Conservation (phyloP, 2,888 invertebrate species). For the Macaria liturata region DNA sequence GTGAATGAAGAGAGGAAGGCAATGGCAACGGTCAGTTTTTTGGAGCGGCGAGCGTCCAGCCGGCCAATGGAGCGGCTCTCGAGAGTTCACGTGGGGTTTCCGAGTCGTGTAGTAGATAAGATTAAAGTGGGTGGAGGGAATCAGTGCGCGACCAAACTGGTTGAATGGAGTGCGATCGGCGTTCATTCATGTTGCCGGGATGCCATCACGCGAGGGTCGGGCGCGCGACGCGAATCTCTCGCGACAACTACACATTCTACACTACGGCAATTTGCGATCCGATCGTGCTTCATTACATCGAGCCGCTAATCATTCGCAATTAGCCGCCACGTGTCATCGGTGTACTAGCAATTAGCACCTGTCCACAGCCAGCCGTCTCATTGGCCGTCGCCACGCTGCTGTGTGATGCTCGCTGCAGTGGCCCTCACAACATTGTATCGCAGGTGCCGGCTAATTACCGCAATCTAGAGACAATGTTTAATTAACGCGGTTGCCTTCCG, state of each 20-base stretch:
- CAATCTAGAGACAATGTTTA: constrained; percentile 39
- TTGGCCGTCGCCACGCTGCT: constrained; percentile 30
- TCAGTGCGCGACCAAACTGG: constrained; percentile 80
- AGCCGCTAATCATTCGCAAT: constrained; percentile 49
- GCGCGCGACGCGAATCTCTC: constrained; percentile 35
- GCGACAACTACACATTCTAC: constrained; percentile 33
- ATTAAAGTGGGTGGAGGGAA: constrained; percentile 73
- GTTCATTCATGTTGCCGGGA: constrained; percentile 75
- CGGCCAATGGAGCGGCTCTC: constrained; percentile 45
- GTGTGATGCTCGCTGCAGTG: constrained; percentile 11
- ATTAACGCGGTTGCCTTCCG: constrained; percentile 37
- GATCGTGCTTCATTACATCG: constrained; percentile 45
- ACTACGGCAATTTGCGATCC: constrained; percentile 45
- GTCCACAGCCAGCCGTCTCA: constrained; percentile 36
- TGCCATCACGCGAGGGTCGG: constrained; percentile 69
- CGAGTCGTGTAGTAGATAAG: constrained; percentile 74
- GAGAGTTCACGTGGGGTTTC: constrained; percentile 57
- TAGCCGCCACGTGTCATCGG: constrained; percentile 38
- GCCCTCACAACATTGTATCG: constrained; percentile 31
- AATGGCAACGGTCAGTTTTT: constrained; percentile 69
- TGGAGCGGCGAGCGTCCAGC: constrained; percentile 48
- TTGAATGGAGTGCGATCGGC: constrained; percentile 63
- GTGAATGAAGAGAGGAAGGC: constrained; percentile 80
- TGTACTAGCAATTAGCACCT: constrained; percentile 41
- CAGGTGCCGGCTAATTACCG: constrained; percentile 38